Evolutionary conservation across 2,113 vertebrate genomes (phyloP), one percentile per base, ranked within the genome.

Genomic region (Vicugna pacos): DNA sequence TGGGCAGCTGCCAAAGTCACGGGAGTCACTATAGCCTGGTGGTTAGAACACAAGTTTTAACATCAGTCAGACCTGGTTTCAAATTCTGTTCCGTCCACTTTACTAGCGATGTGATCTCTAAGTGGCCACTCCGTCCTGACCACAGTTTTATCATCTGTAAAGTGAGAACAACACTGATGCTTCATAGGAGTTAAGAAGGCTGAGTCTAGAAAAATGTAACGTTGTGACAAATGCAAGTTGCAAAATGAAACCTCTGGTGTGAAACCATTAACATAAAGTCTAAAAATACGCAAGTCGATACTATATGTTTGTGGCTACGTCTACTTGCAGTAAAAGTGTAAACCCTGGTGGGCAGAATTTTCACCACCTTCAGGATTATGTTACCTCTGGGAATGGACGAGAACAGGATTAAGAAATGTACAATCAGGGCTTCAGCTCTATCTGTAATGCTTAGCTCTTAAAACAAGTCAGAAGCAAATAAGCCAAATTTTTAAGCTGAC

Each of bases 251-350:
- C 9, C 15, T 35, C 26, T 4, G 42, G 9, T 5, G 32, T 64
- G 58, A 93, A 82, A 91, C 35, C 62, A 88, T 83, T 95, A 42
- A 50, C 13, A 28, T 14, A 89, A 89, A 94, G 48, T 58, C 84
- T 50, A 70, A 91, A 76, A 93, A 80, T 32, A 35, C 38, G 52
- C 58, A 81, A 38, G 81, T 24, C 20, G 28, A 56, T 56, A 56
- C 8, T 65, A 8, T 16, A 50, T 76, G 26, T 60, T 89, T 67
- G 35, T 38, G 48, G 72, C n/a, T n/a, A 42, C 46, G n/a, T 16
- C 12, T 50, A 50, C 52, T 62, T 60, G 46, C n/a, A 85, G 38
- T 56, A 38, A 62, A 72, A 50, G 54, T 13, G 4, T 35, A 35
- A 77, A 73, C 58, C 72, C 28, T 5, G 15, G 70, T 92, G 54